Base-by-base conservation (phyloP, 2,797 vertebrate genomes). In the Pipistrellus nathusii region DNA sequence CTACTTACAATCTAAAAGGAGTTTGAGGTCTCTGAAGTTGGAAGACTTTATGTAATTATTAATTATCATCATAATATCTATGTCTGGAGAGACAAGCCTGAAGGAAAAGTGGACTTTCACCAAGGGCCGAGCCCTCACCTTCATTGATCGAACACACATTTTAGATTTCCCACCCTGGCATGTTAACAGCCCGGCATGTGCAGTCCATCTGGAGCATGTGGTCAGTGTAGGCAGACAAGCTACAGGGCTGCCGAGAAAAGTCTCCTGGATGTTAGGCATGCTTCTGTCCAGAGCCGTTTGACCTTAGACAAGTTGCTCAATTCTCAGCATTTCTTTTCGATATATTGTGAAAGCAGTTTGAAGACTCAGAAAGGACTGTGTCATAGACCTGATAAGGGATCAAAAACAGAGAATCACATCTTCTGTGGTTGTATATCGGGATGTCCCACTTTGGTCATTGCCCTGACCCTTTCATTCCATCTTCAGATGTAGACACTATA, bases 21-120 rank as follows among this genome's bases (percentile, higher is more conserved):
- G 86, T 91, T 82, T 90, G 94, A 93, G 93, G 80, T 71, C 92
- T 44, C 90, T 30, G 35, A 95, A 77, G 93, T 90, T 82, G 85
- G 90, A 94, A 95, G 85, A 89, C 44, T 84, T 88, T 5, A 0
- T 93, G 88, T 95, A 94, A 96, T 86, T 95, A 88, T 80, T 93
- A 95, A 96, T 97, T 97, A 93, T 95, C 93, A 93, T 96, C 95
- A 86, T 88, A 96, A 84, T 83, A 90, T 92, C 90, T 90, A 76
- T 44, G 71, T 94, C 75, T 90, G 64, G 55, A 73, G 57, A 91
- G 87, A 85, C 75, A 75, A 93, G 55, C 88, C 91, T 76, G 94
- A 94, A 69, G 66, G 57, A 90, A 86, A 88, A 93, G 75, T 38
- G 48, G 80, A 41, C 96, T 96, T 96, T 93, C 95, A 96, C 90